phyloP scores from a whole-genome alignment of 2,113 vertebrate species.

The Chionomys nivalis region DNA sequence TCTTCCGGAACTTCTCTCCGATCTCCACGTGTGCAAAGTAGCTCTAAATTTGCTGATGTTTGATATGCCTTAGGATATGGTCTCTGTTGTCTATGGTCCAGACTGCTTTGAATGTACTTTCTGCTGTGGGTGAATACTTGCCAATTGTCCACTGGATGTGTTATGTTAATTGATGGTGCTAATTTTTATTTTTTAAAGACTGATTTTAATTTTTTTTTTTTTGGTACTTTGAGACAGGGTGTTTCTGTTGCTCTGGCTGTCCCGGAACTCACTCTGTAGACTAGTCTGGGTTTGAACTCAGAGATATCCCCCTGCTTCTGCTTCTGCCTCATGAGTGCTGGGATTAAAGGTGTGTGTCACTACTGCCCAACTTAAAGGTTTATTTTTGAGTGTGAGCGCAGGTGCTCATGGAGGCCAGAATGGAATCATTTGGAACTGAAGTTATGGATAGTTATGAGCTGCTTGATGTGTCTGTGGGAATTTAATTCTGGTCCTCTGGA shows the following conservation, averaged over 20 bases:
- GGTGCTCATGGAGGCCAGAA: background rate
- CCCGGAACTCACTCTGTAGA: background rate
- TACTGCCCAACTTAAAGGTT: background rate
- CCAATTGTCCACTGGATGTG: background rate
- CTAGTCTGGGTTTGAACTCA: background rate
- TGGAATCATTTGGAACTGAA: background rate
- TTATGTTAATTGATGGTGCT: background rate
- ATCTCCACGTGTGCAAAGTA: too few relatives aligned
- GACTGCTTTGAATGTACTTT: background rate
- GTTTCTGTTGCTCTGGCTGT: background rate
- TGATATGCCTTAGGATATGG: background rate
- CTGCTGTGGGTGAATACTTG: background rate
- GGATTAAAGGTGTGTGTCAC: too few relatives aligned
- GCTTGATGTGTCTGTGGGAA: background rate
- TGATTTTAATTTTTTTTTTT: background rate
- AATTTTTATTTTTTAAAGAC: background rate
- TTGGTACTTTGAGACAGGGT: background rate
- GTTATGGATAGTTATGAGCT: background rate
- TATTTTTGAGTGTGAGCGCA: background rate
- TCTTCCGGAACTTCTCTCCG: background rate
- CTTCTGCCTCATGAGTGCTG: background rate
- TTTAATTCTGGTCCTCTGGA: background rate
- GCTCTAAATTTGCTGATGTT: background rate
- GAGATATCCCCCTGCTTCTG: background rate
- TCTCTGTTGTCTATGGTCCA: background rate